These are phyloP conservation scores for Grallaria varia DNA, from an alignment of 2,113 vertebrate species.

Conservation along the genomic window DNA sequence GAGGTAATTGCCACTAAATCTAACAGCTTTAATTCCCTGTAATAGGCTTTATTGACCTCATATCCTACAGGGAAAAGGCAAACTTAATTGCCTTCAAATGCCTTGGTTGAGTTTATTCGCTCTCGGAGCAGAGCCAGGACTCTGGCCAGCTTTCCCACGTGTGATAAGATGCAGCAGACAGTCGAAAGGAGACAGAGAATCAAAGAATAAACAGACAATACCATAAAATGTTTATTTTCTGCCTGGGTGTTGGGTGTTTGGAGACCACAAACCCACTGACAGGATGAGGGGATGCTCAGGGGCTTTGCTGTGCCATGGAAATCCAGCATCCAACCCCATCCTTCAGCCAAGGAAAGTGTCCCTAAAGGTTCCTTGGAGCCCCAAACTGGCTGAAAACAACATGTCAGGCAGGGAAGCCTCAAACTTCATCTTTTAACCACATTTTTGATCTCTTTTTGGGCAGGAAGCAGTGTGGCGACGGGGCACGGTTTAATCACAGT, in stretches of 20 bases:
- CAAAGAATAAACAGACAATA: not conserved
- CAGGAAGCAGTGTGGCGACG: not conserved
- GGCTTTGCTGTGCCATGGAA: not conserved
- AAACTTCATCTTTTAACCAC: not conserved
- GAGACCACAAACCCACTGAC: not conserved
- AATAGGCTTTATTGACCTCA: constrained; percentile 10
- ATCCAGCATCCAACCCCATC: not conserved
- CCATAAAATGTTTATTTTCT: not conserved
- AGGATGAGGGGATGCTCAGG: not conserved
- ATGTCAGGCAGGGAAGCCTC: not conserved
- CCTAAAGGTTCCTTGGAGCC: not conserved
- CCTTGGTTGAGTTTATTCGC: not conserved
- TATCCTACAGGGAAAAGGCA: not conserved
- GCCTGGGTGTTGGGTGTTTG: rapidly evolving
- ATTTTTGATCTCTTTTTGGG: not conserved
- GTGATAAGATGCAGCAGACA: rapidly evolving
- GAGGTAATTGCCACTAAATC: not conserved
- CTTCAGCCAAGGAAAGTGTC: not conserved
- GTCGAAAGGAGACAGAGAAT: not conserved
- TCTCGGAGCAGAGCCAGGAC: not conserved
- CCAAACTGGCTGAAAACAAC: rapidly evolving
- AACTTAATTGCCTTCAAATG: constrained; percentile 40
- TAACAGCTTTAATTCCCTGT: constrained; percentile 7
- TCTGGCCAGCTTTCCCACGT: not conserved
- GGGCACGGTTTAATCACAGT: not conserved